phyloP scores from a whole-genome alignment of 2,797 vertebrate genomes.

The Enteromius afrohamiltoni region DNA sequence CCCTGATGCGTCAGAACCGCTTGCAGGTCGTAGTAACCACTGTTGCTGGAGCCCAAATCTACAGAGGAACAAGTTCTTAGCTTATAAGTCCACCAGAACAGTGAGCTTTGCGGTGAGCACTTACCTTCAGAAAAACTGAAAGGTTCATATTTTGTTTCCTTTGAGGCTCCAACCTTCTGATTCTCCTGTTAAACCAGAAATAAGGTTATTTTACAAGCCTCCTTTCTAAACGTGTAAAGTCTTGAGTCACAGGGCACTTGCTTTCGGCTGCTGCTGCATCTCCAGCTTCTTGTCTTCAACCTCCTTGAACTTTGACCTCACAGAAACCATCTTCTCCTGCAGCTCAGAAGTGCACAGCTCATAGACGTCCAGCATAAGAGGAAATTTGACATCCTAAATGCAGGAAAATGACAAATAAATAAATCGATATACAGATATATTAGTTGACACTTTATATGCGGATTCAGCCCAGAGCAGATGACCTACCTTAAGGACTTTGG shows the following conservation, averaged over 20 bases:
- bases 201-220: not conserved
- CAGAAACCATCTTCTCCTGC: constrained; percentile 93
- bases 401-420: not conserved
- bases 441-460: not conserved
- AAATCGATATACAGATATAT: not conserved
- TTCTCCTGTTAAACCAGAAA: constrained; percentile 58
- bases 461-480: too few relatives aligned
- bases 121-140: constrained; percentile 93
- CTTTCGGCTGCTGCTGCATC: constrained; percentile 85
- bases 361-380: constrained; percentile 96
- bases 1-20: constrained; percentile 97
- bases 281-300: constrained; percentile 94
- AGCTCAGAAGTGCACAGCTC: constrained; percentile 92
- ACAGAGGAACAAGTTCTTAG: constrained; percentile 30
- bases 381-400: constrained; percentile 95
- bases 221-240: too few relatives aligned
- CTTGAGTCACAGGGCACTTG: constrained; percentile 59
- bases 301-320: constrained; percentile 96
- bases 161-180: constrained; percentile 72
- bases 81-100: not conserved
- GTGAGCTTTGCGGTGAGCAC: constrained; percentile 50
- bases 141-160: constrained; percentile 89
- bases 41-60: constrained; percentile 96
- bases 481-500: constrained; percentile 97
- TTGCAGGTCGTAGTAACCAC: constrained; percentile 97